A percentile compares a stretch with the other conserved stretches of the same genome.
Conservation (phyloP, 30 jellyfish, hydroid and myxozoan genomes). For the Hydractinia echinata region DNA sequence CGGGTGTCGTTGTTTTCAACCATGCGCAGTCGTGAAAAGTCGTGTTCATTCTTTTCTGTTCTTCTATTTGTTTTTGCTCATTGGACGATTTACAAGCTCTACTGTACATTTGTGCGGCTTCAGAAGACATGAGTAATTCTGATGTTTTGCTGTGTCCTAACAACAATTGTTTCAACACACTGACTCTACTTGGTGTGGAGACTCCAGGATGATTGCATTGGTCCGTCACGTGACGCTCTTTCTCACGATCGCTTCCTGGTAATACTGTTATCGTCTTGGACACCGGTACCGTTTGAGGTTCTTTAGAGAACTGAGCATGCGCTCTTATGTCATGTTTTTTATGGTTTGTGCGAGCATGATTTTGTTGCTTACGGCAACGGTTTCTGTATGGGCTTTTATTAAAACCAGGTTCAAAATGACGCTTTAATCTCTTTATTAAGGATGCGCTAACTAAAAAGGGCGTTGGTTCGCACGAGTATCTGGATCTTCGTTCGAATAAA, state of each 20-base stretch:
- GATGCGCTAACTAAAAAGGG: constrained; percentile 33
- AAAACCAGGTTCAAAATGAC: constrained; percentile 14
- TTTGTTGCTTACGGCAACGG: neutral
- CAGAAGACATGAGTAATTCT: neutral
- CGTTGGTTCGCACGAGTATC: constrained; percentile 35
- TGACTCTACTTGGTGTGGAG: neutral
- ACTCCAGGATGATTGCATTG: neutral
- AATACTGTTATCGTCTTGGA: constrained; percentile 5
- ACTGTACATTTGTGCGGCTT: neutral
- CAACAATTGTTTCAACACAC: neutral
- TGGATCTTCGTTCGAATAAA: neutral
- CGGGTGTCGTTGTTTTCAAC: neutral
- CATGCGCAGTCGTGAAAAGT: neutral
- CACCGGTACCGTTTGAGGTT: neutral
- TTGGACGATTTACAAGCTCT: neutral
- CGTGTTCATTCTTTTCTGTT: neutral
- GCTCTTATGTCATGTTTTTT: neutral
- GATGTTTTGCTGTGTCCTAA: neutral
- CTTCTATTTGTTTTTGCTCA: neutral
- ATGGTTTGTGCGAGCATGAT: neutral
- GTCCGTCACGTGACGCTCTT: neutral
- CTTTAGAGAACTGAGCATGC: neutral
- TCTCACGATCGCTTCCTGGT: neutral
- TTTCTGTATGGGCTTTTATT: neutral
- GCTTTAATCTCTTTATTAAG: constrained; percentile 13